Conservation (phyloP, 2,113 vertebrate species). For the Carettochelys insculpta region DNA sequence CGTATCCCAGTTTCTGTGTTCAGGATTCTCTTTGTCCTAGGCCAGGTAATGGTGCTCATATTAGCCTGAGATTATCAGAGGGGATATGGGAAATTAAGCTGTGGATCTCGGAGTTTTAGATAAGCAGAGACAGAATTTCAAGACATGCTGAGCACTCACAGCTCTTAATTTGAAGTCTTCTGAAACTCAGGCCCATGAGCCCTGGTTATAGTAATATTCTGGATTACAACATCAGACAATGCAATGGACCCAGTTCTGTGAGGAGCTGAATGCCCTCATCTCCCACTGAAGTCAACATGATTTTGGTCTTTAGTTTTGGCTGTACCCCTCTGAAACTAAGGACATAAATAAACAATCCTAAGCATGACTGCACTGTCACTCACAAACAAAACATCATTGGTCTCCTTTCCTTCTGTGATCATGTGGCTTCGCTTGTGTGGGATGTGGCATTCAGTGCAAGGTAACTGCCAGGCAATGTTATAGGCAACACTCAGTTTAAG, state of each 20-base stretch:
- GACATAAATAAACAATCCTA: not conserved
- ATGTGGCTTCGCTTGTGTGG: fast-evolving
- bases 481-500: fast-evolving
- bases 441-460: not conserved
- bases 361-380: not conserved
- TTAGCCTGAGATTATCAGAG: not conserved
- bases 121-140: not conserved
- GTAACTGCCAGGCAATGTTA: not conserved
- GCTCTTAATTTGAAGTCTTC: not conserved
- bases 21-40: not conserved
- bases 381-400: fast-evolving
- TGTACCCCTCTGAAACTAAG: not conserved
- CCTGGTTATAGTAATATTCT: not conserved
- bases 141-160: not conserved
- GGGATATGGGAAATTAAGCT: not conserved
- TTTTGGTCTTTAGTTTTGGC: not conserved
- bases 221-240: not conserved
- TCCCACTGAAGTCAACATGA: not conserved
- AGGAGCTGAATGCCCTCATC: not conserved
- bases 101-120: not conserved
- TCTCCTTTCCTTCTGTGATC: not conserved
- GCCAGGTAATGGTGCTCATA: fast-evolving
- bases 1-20: not conserved
- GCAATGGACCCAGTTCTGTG: not conserved
- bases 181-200: not conserved